phyloP scores from a whole-genome alignment of 2,113 vertebrate genomes.

The Mormyrus iriodes region DNA sequence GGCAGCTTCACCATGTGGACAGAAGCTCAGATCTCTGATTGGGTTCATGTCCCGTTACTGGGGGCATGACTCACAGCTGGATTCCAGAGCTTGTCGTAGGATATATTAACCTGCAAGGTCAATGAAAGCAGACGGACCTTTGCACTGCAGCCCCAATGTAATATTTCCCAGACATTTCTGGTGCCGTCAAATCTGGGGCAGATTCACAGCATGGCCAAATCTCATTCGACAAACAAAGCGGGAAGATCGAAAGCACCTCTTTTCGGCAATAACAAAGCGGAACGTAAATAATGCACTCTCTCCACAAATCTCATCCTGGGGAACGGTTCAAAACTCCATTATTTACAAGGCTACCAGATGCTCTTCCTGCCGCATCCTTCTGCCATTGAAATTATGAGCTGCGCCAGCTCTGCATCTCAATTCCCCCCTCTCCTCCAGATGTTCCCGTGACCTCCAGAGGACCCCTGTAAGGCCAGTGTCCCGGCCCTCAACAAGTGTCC shows the following conservation, averaged over 20 bases:
- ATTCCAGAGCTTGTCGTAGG: not conserved
- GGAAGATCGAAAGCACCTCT: not conserved
- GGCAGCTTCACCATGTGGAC: not conserved
- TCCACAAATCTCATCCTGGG: not conserved
- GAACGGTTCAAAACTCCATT: not conserved
- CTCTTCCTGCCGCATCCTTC: not conserved
- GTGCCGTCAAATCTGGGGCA: not conserved
- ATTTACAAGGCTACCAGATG: not conserved
- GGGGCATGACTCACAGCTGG: not conserved
- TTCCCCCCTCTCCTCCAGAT: not conserved
- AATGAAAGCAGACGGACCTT: not conserved
- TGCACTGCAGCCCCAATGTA: not conserved
- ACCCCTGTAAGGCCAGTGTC: not conserved
- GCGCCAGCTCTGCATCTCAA: conserved; percentile 4
- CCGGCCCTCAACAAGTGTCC: not conserved
- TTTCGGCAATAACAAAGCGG: not conserved
- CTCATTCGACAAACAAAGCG: not conserved
- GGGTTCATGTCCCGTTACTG: not conserved
- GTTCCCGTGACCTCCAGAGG: not conserved
- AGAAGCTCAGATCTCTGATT: not conserved
- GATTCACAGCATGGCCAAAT: not conserved
- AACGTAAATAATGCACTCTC: not conserved
- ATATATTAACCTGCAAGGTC: not conserved
- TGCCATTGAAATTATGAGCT: not conserved
- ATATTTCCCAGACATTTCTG: not conserved